Conservation (phyloP, 2,888 invertebrate genomes). For the Lacanobia wlatinum region DNA sequence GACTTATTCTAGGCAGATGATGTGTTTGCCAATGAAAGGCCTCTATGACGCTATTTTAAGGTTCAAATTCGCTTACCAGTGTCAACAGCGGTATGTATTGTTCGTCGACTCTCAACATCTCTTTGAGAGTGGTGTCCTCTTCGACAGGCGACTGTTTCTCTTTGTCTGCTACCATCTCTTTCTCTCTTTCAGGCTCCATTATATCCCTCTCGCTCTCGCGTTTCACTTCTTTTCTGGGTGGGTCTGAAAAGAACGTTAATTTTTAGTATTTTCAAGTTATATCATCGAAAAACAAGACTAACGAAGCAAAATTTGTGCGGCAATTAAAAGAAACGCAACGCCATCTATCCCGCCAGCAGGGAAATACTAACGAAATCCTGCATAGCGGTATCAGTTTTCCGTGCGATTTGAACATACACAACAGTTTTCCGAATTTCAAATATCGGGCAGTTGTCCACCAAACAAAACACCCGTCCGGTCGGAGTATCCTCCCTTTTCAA, state of each 20-base stretch:
- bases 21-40: neutral
- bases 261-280: neutral
- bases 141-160: slow-evolving; percentile 66
- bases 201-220: slow-evolving; percentile 67
- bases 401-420: too few relatives aligned
- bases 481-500: too few relatives aligned
- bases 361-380: too few relatives aligned
- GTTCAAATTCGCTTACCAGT: slow-evolving; percentile 60
- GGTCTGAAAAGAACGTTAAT: slow-evolving; percentile 62
- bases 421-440: too few relatives aligned
- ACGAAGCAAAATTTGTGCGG: too few relatives aligned
- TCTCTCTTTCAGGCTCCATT: slow-evolving; percentile 68
- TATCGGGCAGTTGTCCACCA: too few relatives aligned
- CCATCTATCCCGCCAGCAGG: too few relatives aligned
- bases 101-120: slow-evolving; percentile 81
- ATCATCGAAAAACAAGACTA: too few relatives aligned
- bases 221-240: slow-evolving; percentile 67
- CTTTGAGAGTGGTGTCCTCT: slow-evolving; percentile 79
- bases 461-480: too few relatives aligned
- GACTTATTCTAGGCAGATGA: neutral
- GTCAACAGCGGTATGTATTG: slow-evolving; percentile 74
- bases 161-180: slow-evolving; percentile 61
- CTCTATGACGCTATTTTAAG: neutral
- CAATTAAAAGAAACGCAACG: too few relatives aligned
- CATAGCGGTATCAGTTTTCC: too few relatives aligned